Evolutionary conservation across 1,140 invertebrate genomes (phyloP).

Genomic region (Zaprionus taronus): DNA sequence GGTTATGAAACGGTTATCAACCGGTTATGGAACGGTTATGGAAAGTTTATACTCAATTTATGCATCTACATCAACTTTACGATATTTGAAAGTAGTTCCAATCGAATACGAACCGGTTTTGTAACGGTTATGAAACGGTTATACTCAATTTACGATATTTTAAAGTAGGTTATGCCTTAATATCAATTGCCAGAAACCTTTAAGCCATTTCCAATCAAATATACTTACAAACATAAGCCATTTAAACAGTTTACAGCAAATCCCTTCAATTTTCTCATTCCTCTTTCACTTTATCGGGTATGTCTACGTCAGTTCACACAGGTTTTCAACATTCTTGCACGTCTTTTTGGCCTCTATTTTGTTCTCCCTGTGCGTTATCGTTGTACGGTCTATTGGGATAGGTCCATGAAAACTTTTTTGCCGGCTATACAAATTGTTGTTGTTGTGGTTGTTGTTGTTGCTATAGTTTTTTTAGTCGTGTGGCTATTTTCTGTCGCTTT

Average conservation of each 20-base stretch:
- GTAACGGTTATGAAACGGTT: neutral
- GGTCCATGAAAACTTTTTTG: conserved; percentile 49
- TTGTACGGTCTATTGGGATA: conserved; percentile 41
- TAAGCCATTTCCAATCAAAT: neutral
- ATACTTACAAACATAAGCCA: neutral
- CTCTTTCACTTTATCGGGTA: neutral
- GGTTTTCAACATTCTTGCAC: neutral
- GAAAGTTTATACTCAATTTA: neutral
- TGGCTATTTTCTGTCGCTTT: neutral
- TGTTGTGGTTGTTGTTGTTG: conserved; percentile 20
- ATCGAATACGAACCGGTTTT: neutral
- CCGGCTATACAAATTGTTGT: conserved; percentile 11
- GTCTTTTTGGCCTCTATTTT: conserved; percentile 20
- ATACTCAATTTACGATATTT: no score
- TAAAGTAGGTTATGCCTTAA: no score
- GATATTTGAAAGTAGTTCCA: no score
- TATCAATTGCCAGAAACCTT: neutral
- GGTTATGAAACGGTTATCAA: neutral
- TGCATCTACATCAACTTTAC: no score
- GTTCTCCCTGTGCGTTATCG: conserved; percentile 17
- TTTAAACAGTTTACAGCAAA: neutral
- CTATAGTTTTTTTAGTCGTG: neutral
- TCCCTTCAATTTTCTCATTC: neutral
- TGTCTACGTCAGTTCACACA: neutral
- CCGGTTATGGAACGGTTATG: neutral